These are phyloP conservation scores for Clarias laeviceps DNA, from an alignment of 2,797 vertebrate species.

Conservation along the genomic window DNA sequence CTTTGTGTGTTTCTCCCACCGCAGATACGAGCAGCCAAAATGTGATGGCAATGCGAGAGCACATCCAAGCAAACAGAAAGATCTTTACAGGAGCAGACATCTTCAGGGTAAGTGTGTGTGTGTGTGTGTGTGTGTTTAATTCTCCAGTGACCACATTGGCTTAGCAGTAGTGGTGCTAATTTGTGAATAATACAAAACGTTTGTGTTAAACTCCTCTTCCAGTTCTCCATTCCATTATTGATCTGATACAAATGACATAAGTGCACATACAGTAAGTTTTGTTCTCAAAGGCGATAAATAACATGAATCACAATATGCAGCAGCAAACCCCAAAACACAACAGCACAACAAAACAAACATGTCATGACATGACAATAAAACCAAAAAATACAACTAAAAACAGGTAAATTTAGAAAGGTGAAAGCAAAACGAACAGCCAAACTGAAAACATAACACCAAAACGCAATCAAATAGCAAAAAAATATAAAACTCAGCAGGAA, in stretches of 20 bases:
- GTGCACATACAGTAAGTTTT: neutral
- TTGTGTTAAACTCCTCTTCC: slow-evolving; percentile 8
- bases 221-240: neutral
- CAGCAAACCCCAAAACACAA: neutral
- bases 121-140: neutral
- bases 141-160: neutral
- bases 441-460: too few species aligned
- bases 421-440: neutral
- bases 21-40: slow-evolving; percentile 94
- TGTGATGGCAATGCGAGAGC: slow-evolving; percentile 91
- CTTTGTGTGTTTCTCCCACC: slow-evolving; percentile 43
- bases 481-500: too few species aligned
- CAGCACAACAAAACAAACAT: neutral
- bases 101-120: slow-evolving; percentile 84
- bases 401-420: neutral
- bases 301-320: neutral
- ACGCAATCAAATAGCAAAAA: too few species aligned
- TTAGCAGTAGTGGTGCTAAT: neutral
- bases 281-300: neutral
- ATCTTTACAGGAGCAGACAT: slow-evolving; percentile 87
- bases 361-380: neutral
- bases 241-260: neutral
- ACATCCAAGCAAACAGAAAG: slow-evolving; percentile 87
- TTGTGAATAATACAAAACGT: slow-evolving; percentile 8
- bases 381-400: neutral